A percentile compares a stretch with the other conserved stretches of the same genome.
These are phyloP conservation scores for Cremastinae sp. DNA, from an alignment of 2,888 invertebrate genomes.

Conservation along the genomic window DNA sequence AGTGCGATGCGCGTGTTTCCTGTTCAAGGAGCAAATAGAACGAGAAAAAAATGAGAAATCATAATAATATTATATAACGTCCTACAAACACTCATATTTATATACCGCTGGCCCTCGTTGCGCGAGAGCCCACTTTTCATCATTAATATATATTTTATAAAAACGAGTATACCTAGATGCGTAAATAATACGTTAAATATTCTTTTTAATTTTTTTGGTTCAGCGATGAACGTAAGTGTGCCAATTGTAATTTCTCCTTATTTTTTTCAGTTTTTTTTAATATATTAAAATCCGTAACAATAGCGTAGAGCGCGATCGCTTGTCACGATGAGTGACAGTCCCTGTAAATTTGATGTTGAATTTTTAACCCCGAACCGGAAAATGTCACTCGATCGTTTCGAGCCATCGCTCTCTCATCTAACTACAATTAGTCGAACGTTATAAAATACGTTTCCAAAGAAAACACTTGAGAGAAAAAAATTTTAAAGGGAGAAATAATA, in stretches of 20 bases:
- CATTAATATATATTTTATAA: constrained; percentile 65
- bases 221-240: constrained; percentile 65
- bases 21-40: constrained; percentile 65
- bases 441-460: constrained; percentile 52
- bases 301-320: constrained; percentile 46
- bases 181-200: constrained; percentile 71
- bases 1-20: constrained; percentile 45
- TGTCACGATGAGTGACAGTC: constrained; percentile 22
- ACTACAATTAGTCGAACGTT: constrained; percentile 63
- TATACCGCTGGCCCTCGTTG: constrained; percentile 62
- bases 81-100: constrained; percentile 69
- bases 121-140: constrained; percentile 67
- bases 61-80: constrained; percentile 65
- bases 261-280: constrained; percentile 46
- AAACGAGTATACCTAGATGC: constrained; percentile 68
- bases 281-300: constrained; percentile 70
- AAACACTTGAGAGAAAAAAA: constrained; percentile 45
- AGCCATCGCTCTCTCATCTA: constrained; percentile 53
- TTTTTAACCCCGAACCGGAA: constrained; percentile 69
- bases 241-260: constrained; percentile 57
- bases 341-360: constrained; percentile 61
- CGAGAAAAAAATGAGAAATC: constrained; percentile 50
- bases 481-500: constrained; percentile 44
- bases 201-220: constrained; percentile 49
- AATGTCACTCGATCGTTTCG: constrained; percentile 11